A percentile compares a stretch with the other conserved stretches of the same genome.
phyloP scores from a whole-genome alignment of 2,888 invertebrate species.

The Melitaea athalia region DNA sequence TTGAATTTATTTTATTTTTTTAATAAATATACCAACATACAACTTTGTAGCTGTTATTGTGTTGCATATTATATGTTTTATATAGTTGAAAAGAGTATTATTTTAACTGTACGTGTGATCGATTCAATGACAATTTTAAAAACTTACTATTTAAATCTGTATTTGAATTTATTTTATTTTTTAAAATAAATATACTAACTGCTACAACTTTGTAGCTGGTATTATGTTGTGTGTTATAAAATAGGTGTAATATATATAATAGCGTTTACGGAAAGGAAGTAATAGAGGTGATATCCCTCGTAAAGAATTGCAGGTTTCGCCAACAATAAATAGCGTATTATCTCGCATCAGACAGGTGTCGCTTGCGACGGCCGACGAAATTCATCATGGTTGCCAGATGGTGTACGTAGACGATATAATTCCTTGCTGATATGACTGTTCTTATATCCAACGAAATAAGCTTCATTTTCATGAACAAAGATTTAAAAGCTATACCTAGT shows the following conservation, averaged over 20 bases:
- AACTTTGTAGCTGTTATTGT: too few species aligned
- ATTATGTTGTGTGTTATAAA: background rate
- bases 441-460: background rate
- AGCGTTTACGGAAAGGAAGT: conserved; percentile 6
- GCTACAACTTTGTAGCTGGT: background rate
- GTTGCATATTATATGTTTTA: too few species aligned
- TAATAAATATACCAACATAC: too few species aligned
- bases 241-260: background rate
- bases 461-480: background rate
- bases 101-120: background rate
- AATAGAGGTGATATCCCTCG: conserved; percentile 53
- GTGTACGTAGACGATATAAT: conserved; percentile 71
- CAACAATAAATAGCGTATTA: conserved; percentile 74
- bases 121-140: background rate
- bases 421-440: conserved; percentile 41
- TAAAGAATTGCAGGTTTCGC: conserved; percentile 76
- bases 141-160: too few species aligned
- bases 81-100: conserved; percentile 12
- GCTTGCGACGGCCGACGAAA: conserved; percentile 68
- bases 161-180: too few species aligned
- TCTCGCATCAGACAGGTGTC: conserved; percentile 77
- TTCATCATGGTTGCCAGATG: conserved; percentile 68
- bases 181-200: too few species aligned
- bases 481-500: background rate
- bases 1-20: too few species aligned